These are phyloP conservation scores for Lasioglossum marginatum DNA, from an alignment of 2,888 invertebrate species.

Conservation along the genomic window DNA sequence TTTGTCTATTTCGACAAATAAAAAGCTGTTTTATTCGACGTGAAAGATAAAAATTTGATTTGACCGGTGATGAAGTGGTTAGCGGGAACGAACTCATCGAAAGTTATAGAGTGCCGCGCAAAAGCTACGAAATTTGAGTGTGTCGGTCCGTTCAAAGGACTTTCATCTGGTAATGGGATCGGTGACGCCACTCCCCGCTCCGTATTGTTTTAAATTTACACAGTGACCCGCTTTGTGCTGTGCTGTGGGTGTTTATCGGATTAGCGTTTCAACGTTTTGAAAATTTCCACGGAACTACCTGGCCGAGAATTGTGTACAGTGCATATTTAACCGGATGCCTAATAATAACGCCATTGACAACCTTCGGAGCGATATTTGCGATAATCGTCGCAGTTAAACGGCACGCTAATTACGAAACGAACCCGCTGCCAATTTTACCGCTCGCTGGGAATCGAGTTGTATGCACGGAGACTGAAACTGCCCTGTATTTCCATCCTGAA, in stretches of 20 bases:
- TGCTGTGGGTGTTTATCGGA: constrained; percentile 15
- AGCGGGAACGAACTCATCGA: neutral
- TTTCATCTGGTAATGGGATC: neutral
- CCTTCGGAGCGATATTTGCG: constrained; percentile 22
- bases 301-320: constrained; percentile 6
- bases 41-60: constrained; percentile 2
- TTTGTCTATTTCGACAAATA: neutral
- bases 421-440: constrained; percentile 13
- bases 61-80: neutral
- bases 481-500: neutral
- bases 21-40: neutral
- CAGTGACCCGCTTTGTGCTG: constrained; percentile 7
- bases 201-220: constrained; percentile 21
- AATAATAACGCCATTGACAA: constrained; percentile 26
- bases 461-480: neutral
- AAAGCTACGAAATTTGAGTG: constrained; percentile 2
- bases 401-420: constrained; percentile 23
- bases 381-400: constrained; percentile 24
- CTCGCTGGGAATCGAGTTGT: neutral
- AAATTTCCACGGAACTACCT: constrained; percentile 20
- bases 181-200: neutral
- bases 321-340: constrained; percentile 18
- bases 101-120: neutral
- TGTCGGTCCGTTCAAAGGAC: neutral
- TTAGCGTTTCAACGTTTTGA: constrained; percentile 9